phyloP scores from a whole-genome alignment of 2,888 invertebrate genomes.

The Odontothrips loti region DNA sequence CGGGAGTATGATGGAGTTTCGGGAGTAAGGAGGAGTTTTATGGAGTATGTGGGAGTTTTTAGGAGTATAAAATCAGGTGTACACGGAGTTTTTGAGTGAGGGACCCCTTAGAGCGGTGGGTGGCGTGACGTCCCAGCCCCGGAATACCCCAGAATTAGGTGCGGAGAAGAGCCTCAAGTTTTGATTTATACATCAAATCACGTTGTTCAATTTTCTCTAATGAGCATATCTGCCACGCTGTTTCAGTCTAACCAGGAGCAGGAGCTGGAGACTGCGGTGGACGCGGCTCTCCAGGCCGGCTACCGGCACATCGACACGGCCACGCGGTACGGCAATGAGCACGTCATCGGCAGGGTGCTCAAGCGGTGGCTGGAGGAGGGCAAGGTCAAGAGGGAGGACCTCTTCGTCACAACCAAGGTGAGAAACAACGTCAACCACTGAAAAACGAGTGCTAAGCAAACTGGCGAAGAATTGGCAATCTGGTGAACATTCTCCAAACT shows the following conservation, averaged over 20 bases:
- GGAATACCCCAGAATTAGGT: neutral
- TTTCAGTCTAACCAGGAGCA: constrained; percentile 41
- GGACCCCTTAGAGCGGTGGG: too few species aligned
- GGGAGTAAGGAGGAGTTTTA: too few species aligned
- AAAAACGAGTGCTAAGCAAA: too few species aligned
- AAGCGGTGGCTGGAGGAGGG: constrained; percentile 65
- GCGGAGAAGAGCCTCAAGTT: too few species aligned
- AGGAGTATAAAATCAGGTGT: too few species aligned
- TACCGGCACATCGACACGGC: constrained; percentile 83
- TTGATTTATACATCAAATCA: too few species aligned
- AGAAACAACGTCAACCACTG: neutral
- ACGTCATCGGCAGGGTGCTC: constrained; percentile 66
- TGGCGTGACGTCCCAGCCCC: too few species aligned
- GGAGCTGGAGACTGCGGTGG: constrained; percentile 64
- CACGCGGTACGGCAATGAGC: constrained; percentile 71
- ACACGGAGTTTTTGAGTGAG: too few species aligned
- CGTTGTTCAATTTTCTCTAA: neutral
- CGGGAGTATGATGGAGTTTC: too few species aligned
- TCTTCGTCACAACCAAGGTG: constrained; percentile 79
- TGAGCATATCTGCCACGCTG: neutral
- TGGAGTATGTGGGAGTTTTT: too few species aligned
- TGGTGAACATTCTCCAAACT: too few species aligned
- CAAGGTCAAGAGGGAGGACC: constrained; percentile 65
- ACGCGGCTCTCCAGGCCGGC: constrained; percentile 66
- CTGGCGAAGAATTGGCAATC: too few species aligned